Base-by-base conservation (phyloP, 2,888 invertebrate genomes). In the Flabesymbios commensalis region DNA sequence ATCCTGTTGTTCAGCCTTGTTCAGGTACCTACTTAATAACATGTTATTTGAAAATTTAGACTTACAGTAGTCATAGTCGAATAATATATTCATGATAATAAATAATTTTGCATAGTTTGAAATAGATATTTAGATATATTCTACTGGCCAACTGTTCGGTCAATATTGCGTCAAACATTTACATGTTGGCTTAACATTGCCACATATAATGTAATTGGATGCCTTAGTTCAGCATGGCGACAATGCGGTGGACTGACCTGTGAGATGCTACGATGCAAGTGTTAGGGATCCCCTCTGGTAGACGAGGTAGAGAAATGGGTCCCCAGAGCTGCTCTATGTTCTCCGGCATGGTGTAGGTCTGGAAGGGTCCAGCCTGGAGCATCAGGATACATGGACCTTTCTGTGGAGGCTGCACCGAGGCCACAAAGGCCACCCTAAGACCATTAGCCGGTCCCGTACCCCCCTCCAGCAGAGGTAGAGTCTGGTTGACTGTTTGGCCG, bases 311-410 rank as follows among this genome's bases (percentile, higher is more conserved):
- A 3, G 76, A 75, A 3, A 81, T 75, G 14, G 81, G 81, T 36
- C 81, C 81, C 81, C 81, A 81, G 51, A 81, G 64, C 53, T 73
- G 71, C 59, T 78, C 77, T 17, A 75, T 68, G 17, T 74, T 70
- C 47, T 78, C 79, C 19, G 81, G 81, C 74, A 79, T 82, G 64
- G 72, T 79, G 72, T 71, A 83, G 62, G 72, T 79, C 74, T 72
- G 79, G 74, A 68, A 83, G 53, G 68, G 75, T 61, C 73, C 80
- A 19, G 81, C 72, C 42, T 80, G 78, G 63, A 80, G 74, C 61
- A 64, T 64, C 28, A 78, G 66, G 4, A 73, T 65, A 57, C 73
- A 72, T 14, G 70, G 69, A 2, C 77, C 77, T 28, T 70, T 71
- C 55, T 68, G 67, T 14, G 75, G 73, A 7, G 58, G 65, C 28